Percentiles rank a stretch among this genome's conserved stretches.
These are phyloP conservation scores for Lamellibrachia luymesi DNA, from an alignment of 1,140 invertebrate species.

Conservation along the genomic window DNA sequence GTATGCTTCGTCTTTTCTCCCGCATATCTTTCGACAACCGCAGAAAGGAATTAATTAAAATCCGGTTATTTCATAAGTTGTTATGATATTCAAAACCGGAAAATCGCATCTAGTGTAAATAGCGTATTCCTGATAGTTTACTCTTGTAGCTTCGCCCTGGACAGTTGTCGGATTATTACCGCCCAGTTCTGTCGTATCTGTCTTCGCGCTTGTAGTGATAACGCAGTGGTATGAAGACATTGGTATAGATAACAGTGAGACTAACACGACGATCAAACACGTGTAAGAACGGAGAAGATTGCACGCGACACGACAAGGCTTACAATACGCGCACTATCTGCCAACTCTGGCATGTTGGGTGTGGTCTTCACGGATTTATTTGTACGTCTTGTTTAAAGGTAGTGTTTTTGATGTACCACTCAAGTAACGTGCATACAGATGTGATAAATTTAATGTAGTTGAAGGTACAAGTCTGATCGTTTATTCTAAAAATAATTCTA, in stretches of 20 bases:
- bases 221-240: background rate
- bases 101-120: background rate
- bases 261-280: background rate
- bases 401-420: background rate
- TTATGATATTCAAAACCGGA: background rate
- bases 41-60: background rate
- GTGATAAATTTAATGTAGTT: no score
- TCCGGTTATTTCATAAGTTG: background rate
- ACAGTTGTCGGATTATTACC: background rate
- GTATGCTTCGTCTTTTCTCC: background rate
- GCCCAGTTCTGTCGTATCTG: background rate
- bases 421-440: no score
- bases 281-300: background rate
- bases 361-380: background rate
- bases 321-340: background rate
- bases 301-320: background rate
- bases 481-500: background rate
- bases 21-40: background rate
- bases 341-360: background rate
- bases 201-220: background rate
- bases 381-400: background rate
- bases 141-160: background rate
- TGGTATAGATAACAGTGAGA: background rate
- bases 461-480: background rate
- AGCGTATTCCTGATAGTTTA: background rate